Conservation (phyloP, 2,113 vertebrate genomes). For the Tiliqua scincoides region DNA sequence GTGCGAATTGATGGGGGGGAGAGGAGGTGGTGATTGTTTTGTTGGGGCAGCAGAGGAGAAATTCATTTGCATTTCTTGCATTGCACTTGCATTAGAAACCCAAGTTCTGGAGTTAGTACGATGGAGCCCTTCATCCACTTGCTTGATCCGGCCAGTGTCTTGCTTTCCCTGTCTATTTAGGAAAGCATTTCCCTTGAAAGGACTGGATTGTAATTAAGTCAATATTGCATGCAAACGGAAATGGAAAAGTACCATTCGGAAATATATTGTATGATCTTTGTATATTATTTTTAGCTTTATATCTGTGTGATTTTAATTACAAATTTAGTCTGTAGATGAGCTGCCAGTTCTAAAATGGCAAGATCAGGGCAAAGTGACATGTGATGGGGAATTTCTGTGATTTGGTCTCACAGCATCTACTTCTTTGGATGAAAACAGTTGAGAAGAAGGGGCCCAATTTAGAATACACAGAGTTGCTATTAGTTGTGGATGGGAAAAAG, state of each 20-base stretch:
- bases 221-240: not conserved
- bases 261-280: not conserved
- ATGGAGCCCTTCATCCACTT: not conserved
- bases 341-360: not conserved
- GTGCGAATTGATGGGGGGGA: not conserved
- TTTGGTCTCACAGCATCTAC: not conserved
- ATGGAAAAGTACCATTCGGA: not conserved
- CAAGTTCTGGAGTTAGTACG: not conserved
- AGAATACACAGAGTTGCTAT: not conserved
- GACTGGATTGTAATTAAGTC: not conserved
- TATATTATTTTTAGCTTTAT: not conserved
- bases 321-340: not conserved
- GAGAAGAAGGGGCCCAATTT: not conserved
- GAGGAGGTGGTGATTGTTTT: not conserved
- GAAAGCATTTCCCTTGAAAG: not conserved
- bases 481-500: not conserved
- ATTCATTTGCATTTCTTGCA: fast-evolving
- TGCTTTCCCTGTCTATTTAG: not conserved
- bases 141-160: not conserved
- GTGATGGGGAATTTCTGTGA: not conserved
- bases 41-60: not conserved
- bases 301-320: not conserved
- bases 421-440: not conserved
- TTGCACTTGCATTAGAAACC: fast-evolving
- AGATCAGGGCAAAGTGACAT: not conserved